Conservation (phyloP, 2,113 vertebrate species). For the Cyanoderma ruficeps region DNA sequence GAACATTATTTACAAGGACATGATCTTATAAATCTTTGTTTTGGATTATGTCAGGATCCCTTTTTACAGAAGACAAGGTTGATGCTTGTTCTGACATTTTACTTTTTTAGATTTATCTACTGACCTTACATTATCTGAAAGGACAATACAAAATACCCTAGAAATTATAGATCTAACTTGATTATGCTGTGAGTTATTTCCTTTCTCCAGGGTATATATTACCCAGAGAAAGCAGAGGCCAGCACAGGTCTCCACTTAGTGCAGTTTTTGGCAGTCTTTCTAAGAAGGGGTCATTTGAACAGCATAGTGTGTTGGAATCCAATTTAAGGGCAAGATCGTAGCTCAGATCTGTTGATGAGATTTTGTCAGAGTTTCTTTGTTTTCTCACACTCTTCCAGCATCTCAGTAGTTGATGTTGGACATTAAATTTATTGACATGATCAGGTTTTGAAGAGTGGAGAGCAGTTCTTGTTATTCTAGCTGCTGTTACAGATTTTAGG, state of each 20-base stretch:
- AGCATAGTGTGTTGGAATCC: slow-evolving; percentile 21
- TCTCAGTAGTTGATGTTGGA: background rate
- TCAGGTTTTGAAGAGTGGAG: background rate
- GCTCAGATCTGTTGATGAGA: background rate
- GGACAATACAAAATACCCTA: slow-evolving; percentile 62
- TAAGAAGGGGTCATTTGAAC: slow-evolving; percentile 20
- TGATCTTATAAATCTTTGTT: slow-evolving; percentile 48
- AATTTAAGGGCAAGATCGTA: slow-evolving; percentile 14
- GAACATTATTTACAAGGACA: background rate
- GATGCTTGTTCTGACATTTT: slow-evolving; percentile 62
- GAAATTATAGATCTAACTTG: slow-evolving; percentile 64
- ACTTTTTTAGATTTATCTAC: slow-evolving; percentile 66
- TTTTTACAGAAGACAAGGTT: slow-evolving; percentile 45
- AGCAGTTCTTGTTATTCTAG: background rate
- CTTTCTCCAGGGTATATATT: slow-evolving; percentile 58
- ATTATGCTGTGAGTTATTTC: slow-evolving; percentile 71
- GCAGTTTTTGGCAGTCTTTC: slow-evolving; percentile 3
- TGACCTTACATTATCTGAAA: slow-evolving; percentile 73
- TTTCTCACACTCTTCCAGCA: background rate
- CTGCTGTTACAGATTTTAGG: background rate
- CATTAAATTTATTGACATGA: background rate
- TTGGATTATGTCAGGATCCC: slow-evolving; percentile 30
- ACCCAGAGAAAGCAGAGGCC: slow-evolving; percentile 51
- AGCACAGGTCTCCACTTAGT: slow-evolving; percentile 12
- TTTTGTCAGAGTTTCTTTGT: slow-evolving; percentile 5